phyloP scores from a whole-genome alignment of 1,140 invertebrate species.

The Maconellicoccus hirsutus region DNA sequence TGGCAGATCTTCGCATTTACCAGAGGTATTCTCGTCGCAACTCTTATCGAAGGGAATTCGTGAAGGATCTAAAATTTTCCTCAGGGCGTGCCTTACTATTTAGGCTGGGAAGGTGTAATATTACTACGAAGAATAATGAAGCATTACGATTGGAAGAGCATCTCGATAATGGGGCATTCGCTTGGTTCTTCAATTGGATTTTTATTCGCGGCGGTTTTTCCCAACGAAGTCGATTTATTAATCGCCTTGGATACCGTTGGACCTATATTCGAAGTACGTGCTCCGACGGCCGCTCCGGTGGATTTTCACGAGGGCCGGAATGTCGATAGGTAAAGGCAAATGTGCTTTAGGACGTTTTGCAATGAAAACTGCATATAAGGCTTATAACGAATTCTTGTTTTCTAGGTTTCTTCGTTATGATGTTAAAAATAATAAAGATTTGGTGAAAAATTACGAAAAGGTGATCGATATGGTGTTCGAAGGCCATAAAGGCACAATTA shows the following conservation, averaged over 20 bases:
- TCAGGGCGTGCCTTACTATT: conserved; percentile 58
- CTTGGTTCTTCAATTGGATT: conserved; percentile 68
- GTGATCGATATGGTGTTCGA: conserved; percentile 58
- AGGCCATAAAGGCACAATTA: conserved; percentile 57
- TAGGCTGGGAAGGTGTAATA: conserved; percentile 58
- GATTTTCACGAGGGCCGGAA: conserved; percentile 28
- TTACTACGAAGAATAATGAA: conserved; percentile 60
- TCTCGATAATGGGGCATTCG: conserved; percentile 69
- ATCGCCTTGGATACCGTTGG: conserved; percentile 44
- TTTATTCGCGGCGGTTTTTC: conserved; percentile 63
- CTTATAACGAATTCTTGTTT: no score
- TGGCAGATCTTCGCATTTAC: conserved; percentile 65
- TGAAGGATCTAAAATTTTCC: neutral
- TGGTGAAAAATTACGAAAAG: conserved; percentile 56
- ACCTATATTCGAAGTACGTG: conserved; percentile 27
- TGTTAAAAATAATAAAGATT: conserved; percentile 45
- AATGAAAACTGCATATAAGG: no score
- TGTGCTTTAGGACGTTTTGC: no score
- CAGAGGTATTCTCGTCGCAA: conserved; percentile 31
- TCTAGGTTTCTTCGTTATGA: conserved; percentile 49
- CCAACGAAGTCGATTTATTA: conserved; percentile 56
- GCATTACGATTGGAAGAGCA: conserved; percentile 64
- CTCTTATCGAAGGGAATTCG: neutral
- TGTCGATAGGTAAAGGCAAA: conserved; percentile 4
- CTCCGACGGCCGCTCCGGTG: neutral